A percentile compares a stretch with the other conserved stretches of the same genome.
These are phyloP conservation scores for Orthonyx spaldingii DNA, from an alignment of 2,113 vertebrate species.

Conservation along the genomic window DNA sequence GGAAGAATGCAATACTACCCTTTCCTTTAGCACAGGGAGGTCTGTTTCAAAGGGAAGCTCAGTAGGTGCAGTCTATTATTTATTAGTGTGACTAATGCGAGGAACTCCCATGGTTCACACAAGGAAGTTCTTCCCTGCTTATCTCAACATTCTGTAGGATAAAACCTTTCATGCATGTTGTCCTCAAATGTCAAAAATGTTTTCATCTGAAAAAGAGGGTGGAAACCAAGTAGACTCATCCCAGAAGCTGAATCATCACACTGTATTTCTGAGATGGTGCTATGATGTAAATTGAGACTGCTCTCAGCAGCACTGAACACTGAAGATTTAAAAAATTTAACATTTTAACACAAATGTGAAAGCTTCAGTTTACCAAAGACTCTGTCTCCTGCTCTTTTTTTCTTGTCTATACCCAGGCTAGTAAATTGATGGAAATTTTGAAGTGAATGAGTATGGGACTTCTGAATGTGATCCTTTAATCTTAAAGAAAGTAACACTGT, in stretches of 20 bases:
- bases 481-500: background rate
- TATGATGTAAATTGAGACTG: background rate
- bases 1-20: background rate
- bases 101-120: constrained; percentile 32
- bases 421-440: background rate
- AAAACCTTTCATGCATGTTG: background rate
- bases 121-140: constrained; percentile 27
- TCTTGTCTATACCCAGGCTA: background rate
- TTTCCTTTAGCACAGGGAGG: background rate
- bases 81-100: background rate
- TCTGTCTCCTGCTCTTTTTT: background rate
- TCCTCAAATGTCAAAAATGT: constrained; percentile 43
- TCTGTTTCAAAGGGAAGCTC: constrained; percentile 33
- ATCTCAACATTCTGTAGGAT: background rate
- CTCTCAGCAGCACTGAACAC: background rate
- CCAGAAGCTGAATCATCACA: constrained; percentile 1
- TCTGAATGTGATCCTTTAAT: background rate
- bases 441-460: background rate
- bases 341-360: background rate
- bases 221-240: background rate
- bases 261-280: background rate
- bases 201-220: constrained; percentile 6
- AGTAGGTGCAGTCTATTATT: constrained; percentile 39
- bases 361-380: background rate
- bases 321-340: background rate